Conservation (phyloP, 2,113 vertebrate species). For the Bos taurus region ARS-UCD2.0 NC_037344.1:10625501-10626000, state of each 20-base stretch:
- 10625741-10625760: neutral
- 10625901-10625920: neutral
- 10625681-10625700: neutral
- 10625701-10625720: neutral
- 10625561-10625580: neutral
- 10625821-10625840: neutral
- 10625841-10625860: neutral
- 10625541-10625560: neutral
- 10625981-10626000: neutral
- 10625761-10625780: fast-evolving
- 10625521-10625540: neutral
- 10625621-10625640: neutral
- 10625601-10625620: neutral
- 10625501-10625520: neutral
- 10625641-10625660: neutral
- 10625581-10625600: neutral
- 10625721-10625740: neutral
- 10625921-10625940: neutral
- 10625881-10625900: neutral
- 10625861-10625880: neutral
- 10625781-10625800: neutral
- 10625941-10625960: neutral
- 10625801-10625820: neutral
- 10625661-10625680: neutral
- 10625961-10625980: neutral